Base-by-base conservation (phyloP, 2,113 vertebrate species). In the Ochotona curzoniae region DNA sequence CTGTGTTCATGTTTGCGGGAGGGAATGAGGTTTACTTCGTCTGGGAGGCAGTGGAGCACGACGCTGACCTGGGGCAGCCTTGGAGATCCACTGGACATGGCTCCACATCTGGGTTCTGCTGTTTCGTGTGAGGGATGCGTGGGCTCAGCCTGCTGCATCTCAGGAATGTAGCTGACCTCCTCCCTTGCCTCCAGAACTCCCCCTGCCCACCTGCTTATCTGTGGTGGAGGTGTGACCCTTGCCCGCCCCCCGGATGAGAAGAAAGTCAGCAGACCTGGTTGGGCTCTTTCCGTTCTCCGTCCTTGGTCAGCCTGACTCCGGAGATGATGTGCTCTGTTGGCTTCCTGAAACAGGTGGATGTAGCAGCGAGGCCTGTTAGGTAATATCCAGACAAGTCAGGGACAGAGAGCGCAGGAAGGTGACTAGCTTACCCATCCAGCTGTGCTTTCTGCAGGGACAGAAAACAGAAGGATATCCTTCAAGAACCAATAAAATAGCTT, bases 1-100 rank as follows among this genome's bases (percentile, higher is more conserved):
- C 73, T 57, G 67, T 82, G 92, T 83, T 66, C 87, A 87, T 89
- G 80, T 83, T 86, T 78, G 63, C 75, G 47, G 86, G 80, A 76
- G 47, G 54, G 49, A 79, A 90, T 76, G 15, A 44, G 70, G 66
- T 3, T 75, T 74, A 87, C 81, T 91, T 73, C 70, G 32, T 83
- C 61, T 87, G 38, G 87, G 44, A 91, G 75, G 69, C 75, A 83
- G 49, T 0, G 60, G 70, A 83, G 18, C 5, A 14, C 2, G 57
- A 47, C n/a, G 32, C 76, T 90, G 44, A 83, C 49, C 14, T 2
- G 23, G 15, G 54, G 60, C 35, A 32, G 21, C 32, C 69, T 87
- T 20, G 2, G 38, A 32, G 21, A 75, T 61, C 67, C 74, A 83
- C 25, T 35, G 25, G 14, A 61, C 25, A 4, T 38, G 60, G 30